Evolutionary conservation across 30 jellyfish, hydroid and myxozoan genomes (phyloP), one percentile per base, ranked within the genome.

Genomic region (Chrysaora quinquecirrha): DNA sequence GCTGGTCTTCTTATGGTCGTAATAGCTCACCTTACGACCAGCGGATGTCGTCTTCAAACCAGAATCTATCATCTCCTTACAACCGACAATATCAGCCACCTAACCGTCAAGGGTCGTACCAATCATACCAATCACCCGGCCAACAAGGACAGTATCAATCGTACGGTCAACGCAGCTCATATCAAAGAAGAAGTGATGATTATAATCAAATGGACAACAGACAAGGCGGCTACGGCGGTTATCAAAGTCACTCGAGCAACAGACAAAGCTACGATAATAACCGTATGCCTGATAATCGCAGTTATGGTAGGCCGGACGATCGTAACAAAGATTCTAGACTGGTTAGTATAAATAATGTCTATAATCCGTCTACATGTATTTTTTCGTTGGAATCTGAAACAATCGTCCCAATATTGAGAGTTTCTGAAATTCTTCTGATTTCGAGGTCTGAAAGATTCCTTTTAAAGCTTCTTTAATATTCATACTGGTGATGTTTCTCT

Each of bases 1-100:
- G 67, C 28, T 70, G 82, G 82, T 70, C 82, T 1, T 70, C 82
- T 14, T 70, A 70, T 70, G 64, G 67, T 48, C 54, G 78, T 1
- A 66, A 66, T 34, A 70, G 67, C 56, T 70, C 82, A 0, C 67
- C 82, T 22, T 70, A 70, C 67, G 33, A 52, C 67, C 67, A 48
- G 22, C 62, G 32, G 1, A 4, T 2, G 30, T 48, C 62, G 22
- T 18, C 24, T 38, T 14, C 66, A 10, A 38, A 27, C 2, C 34
- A 16, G 43, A 43, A 30, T 23, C 66, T 9, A 14, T 38, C 82
- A 70, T n/a, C 82, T 20, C 67, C 82, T 0, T 43, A 70, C 30
- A 52, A 70, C 2, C 82, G 30, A 21, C 68, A 16, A 16, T 19
- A 52, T 3, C 24, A 52, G 7, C 25, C 24, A 52, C 3, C 4